Percentiles rank a stretch among this genome's conserved stretches.
Evolutionary conservation across 2,113 vertebrate species (phyloP).

Genomic region (Poecile atricapillus): DNA sequence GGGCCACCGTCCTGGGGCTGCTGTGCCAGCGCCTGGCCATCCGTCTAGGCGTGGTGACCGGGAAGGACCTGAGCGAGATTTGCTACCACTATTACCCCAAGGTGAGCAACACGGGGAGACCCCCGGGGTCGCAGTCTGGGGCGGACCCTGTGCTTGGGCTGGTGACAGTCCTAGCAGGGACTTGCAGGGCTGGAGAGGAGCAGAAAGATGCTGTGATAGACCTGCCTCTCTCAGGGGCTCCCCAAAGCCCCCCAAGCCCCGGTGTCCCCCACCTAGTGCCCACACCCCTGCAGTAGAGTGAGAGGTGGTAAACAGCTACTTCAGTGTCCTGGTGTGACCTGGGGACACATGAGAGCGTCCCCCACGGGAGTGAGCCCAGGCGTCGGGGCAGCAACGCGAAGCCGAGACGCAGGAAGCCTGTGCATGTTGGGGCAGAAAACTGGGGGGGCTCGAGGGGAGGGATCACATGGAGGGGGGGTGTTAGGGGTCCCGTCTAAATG

Average conservation of each 20-base stretch:
- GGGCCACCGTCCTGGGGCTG: slow-evolving; percentile 74
- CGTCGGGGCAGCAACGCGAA: background rate
- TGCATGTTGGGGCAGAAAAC: rapidly evolving
- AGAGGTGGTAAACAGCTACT: background rate
- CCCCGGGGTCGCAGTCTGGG: background rate
- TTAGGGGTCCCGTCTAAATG: rapidly evolving
- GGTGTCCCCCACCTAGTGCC: no score
- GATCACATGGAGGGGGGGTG: rapidly evolving
- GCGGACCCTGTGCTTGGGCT: rapidly evolving
- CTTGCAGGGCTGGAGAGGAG: background rate
- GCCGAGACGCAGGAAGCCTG: rapidly evolving
- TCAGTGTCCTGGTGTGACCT: rapidly evolving
- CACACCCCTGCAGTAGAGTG: rapidly evolving
- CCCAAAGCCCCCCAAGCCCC: background rate
- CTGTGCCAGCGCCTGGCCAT: slow-evolving; percentile 78
- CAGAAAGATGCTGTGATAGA: background rate
- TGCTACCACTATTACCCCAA: slow-evolving; percentile 79
- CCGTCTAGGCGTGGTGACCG: slow-evolving; percentile 76
- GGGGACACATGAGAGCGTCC: background rate
- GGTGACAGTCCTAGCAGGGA: background rate
- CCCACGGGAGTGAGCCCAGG: background rate
- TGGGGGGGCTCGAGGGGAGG: rapidly evolving
- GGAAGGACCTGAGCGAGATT: slow-evolving; percentile 73
- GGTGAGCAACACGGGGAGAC: slow-evolving; percentile 41
- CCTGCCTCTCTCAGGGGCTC: background rate